Base-by-base conservation (phyloP, 2,888 invertebrate genomes). In the Zygogramma bicolorata region DNA sequence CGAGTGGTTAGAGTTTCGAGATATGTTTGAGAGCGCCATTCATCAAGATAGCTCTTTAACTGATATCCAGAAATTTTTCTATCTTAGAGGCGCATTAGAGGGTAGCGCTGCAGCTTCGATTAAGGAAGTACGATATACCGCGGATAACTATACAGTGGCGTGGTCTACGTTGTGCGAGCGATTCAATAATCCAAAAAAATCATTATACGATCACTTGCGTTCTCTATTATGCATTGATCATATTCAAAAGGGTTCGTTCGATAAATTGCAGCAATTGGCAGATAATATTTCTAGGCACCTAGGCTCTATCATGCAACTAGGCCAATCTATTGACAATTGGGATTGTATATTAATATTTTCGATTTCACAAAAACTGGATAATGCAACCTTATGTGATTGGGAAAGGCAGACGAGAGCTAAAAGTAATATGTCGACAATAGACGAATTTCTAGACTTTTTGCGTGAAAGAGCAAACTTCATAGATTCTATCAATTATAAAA, bases 41-140 rank as follows among this genome's bases (percentile, higher is more conserved):
- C 68, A 77, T 27, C 34, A 68, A n/a, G 71, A 76, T 40, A 38
- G 38, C 10, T n/a, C 22, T 15, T 8, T 75, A 27, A n/a, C 63
- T 18, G 15, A n/a, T 18, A 70, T 71, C 25, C 65, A 75, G 58
- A 74, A 71, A 49, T 72, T 74, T 18, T 72, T 69, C 38, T 75
- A 74, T 62, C 58, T 71, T 40, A 31, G 71, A 20, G 63, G 65
- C 15, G 73, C 71, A 20, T 65, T 74, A 38, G 66, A 68, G 27
- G 66, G 68, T 31, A 62, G n/a, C 0, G 71, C 73, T 18, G 57
- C 71, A 4, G 29, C 76, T 29, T 15, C 65, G 20, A 74, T 75
- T 4, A 38, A 70, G 60, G 42, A 72, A 0, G 18, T 75, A 13
- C 34, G 40, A 68, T 70, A 61, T 20, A 62, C 61, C 59, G 49